Evolutionary conservation across 2,888 invertebrate genomes (phyloP).

Genomic region (Patella ulyssiponensis): DNA sequence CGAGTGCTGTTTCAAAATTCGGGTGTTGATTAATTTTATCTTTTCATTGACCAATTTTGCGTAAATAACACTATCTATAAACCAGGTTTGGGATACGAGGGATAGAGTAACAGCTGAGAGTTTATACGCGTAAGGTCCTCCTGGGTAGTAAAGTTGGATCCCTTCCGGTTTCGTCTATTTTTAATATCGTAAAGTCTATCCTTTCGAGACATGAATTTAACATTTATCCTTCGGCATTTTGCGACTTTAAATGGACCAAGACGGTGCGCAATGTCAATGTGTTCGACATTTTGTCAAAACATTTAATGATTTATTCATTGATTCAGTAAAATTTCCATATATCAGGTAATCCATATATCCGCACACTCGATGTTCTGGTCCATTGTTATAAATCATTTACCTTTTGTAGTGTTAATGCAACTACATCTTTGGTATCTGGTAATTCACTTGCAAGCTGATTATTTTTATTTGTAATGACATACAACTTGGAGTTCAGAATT

Average conservation of each 20-base stretch:
- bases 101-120: background rate
- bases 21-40: background rate
- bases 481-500: background rate
- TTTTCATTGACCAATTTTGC: background rate
- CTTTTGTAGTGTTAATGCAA: background rate
- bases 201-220: slow-evolving; percentile 2
- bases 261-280: background rate
- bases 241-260: background rate
- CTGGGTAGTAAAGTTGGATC: background rate
- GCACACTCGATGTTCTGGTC: background rate
- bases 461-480: background rate
- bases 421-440: background rate
- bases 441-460: background rate
- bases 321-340: background rate
- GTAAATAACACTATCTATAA: background rate
- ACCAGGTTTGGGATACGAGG: slow-evolving; percentile 1
- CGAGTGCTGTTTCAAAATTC: background rate
- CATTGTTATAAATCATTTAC: background rate
- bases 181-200: background rate
- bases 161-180: background rate
- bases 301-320: background rate
- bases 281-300: background rate
- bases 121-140: background rate
- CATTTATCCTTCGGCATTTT: background rate
- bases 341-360: background rate